Base-by-base conservation (phyloP, 2,888 invertebrate genomes). In the Machimus rusticus region DNA sequence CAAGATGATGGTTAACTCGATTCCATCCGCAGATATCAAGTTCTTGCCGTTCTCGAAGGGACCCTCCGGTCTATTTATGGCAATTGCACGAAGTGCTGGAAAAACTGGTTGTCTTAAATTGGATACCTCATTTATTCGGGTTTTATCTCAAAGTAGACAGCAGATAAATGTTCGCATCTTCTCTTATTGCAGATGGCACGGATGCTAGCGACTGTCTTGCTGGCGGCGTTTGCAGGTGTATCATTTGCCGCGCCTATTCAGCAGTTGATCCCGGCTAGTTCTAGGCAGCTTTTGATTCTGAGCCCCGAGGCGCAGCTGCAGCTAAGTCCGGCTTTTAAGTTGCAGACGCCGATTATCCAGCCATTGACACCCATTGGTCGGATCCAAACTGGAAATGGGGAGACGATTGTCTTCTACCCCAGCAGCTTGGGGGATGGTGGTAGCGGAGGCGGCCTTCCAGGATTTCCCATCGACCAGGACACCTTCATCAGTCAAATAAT, bases 281-380 rank as follows among this genome's bases (percentile, higher is more conserved):
- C 51, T 16, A 87, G 89, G 89, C 92, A 92, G 81, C 91, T 92
- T 88, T 90, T 92, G 51, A 91, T 92, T 88, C 91, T 92, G 23
- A 92, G 92, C 23, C 92, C 92, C 6, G 86, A 86, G 19, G 92
- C 92, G 0, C 92, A 93, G 89, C 89, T 92, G 55, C 92, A 91
- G 78, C 88, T 93, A 43, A 79, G 81, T 66, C 89, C 89, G 16
- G 86, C 87, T 14, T 81, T 88, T 12, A 88, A 88, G 84, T 77
- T 89, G 9, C 88, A 88, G 84, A 88, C 88, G 39, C 86, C 89
- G 6, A 76, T 89, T 57, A 51, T 88, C 55, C 88, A 89, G 55
- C 89, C 89, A 51, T 89, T 93, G 37, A 90, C 91, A 19, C 92
- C 92, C 2, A 87, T 91, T 87, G 92, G 92, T 9, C 91, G 92